Evolutionary conservation across 2,888 invertebrate genomes (phyloP).

Genomic region (Autographa pulchrina): DNA sequence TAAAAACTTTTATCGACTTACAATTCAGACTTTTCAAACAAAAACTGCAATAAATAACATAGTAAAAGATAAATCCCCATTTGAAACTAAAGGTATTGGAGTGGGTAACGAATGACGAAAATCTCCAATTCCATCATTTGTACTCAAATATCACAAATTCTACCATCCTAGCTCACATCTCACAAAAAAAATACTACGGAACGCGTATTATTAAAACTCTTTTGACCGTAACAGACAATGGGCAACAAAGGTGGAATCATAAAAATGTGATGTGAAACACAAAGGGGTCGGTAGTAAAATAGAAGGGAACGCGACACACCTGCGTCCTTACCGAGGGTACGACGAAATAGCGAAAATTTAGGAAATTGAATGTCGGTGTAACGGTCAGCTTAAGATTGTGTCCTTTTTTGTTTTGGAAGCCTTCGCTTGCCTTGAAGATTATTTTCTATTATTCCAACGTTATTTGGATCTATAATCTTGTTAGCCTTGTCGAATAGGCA

Average conservation of each 20-base stretch:
- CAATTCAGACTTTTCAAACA: not conserved
- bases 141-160: slow-evolving; percentile 43
- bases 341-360: slow-evolving; percentile 52
- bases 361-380: slow-evolving; percentile 42
- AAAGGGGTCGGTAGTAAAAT: slow-evolving; percentile 58
- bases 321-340: slow-evolving; percentile 57
- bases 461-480: slow-evolving; percentile 1
- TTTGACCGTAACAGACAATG: slow-evolving; percentile 66
- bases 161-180: slow-evolving; percentile 21
- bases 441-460: slow-evolving; percentile 7
- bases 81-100: not conserved
- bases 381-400: slow-evolving; percentile 21
- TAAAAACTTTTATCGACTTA: not conserved
- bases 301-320: slow-evolving; percentile 57
- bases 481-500: not conserved
- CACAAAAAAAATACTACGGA: slow-evolving; percentile 44
- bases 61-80: not conserved
- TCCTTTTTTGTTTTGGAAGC: slow-evolving; percentile 21
- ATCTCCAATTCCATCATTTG: slow-evolving; percentile 30
- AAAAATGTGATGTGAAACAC: slow-evolving; percentile 64
- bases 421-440: not conserved
- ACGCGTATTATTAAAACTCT: slow-evolving; percentile 68
- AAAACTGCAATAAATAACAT: not conserved
- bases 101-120: not conserved
- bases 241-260: slow-evolving; percentile 65